A percentile compares a stretch with the other conserved stretches of the same genome.
Evolutionary conservation across 2,888 invertebrate species (phyloP).

Genomic region (Mesorhabditis sp.): DNA sequence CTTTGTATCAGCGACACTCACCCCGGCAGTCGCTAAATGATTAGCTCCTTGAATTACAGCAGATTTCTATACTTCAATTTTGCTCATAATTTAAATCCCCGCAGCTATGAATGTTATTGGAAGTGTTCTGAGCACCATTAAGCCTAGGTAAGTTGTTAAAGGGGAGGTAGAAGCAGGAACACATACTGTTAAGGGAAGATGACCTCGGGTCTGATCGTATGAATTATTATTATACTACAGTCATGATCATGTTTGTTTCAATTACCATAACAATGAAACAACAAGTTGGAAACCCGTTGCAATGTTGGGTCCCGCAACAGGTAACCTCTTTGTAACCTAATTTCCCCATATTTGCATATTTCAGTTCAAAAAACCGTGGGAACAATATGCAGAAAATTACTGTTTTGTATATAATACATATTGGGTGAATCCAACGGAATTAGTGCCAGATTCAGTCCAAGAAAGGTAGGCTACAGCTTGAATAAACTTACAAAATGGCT

Average conservation of each 20-base stretch:
- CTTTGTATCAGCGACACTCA: conserved; percentile 6
- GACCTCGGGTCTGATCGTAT: conserved; percentile 46
- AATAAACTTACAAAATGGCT: background rate
- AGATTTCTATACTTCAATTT: too few relatives aligned
- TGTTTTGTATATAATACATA: conserved; percentile 56
- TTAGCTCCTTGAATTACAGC: too few relatives aligned
- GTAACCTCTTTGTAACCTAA: conserved; percentile 15
- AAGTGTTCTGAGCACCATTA: background rate
- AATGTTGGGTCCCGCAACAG: conserved; percentile 55
- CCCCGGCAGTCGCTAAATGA: background rate
- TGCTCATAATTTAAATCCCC: background rate
- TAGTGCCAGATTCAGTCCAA: conserved; percentile 39
- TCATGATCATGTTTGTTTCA: conserved; percentile 45
- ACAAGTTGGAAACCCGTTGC: conserved; percentile 54
- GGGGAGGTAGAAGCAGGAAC: background rate
- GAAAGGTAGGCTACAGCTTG: conserved; percentile 30
- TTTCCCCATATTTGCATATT: background rate
- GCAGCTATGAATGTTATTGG: background rate
- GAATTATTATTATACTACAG: conserved; percentile 53
- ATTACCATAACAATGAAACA: conserved; percentile 44
- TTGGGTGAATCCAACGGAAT: conserved; percentile 51
- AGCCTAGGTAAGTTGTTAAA: background rate
- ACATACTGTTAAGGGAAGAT: conserved; percentile 22
- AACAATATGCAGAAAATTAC: conserved; percentile 56
- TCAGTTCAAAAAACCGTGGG: conserved; percentile 52